Percentiles rank a stretch among this genome's conserved stretches.
Conservation (phyloP, 1,140 invertebrate species). For the Zaprionus davidi region DNA sequence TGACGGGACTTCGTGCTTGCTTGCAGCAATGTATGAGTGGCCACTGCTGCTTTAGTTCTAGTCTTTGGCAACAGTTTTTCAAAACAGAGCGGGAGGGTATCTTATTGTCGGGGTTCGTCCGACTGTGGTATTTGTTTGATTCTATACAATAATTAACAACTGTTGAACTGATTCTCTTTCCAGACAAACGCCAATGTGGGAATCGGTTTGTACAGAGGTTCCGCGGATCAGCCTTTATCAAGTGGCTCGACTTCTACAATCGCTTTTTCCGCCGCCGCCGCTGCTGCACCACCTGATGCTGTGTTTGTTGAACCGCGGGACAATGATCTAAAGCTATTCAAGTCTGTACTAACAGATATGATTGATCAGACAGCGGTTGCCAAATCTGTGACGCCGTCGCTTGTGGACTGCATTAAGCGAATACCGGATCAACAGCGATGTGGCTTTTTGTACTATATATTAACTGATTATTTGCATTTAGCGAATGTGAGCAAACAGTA, state of each 20-base stretch:
- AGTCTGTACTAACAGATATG: conserved; percentile 74
- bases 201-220: conserved; percentile 46
- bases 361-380: conserved; percentile 55
- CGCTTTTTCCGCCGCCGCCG: background rate
- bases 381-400: conserved; percentile 39
- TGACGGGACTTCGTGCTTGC: no score
- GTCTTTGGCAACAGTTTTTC: no score
- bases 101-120: no score
- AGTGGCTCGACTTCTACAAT: conserved; percentile 19
- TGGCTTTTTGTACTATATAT: conserved; percentile 72
- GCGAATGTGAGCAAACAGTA: conserved; percentile 80
- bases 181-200: conserved; percentile 18
- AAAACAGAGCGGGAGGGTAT: no score
- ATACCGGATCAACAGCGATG: conserved; percentile 63
- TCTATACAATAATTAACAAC: background rate
- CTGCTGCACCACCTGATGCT: conserved; percentile 45
- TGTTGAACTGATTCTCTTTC: background rate
- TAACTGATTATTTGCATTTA: conserved; percentile 83
- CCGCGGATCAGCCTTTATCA: conserved; percentile 28
- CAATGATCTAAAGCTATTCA: conserved; percentile 61
- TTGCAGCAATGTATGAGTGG: no score
- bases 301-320: conserved; percentile 59
- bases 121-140: no score
- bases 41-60: no score
- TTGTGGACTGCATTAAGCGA: conserved; percentile 58